These are phyloP conservation scores for Leptinotarsa defecta DNA, from an alignment of 1,140 invertebrate species.

Conservation along the genomic window DNA sequence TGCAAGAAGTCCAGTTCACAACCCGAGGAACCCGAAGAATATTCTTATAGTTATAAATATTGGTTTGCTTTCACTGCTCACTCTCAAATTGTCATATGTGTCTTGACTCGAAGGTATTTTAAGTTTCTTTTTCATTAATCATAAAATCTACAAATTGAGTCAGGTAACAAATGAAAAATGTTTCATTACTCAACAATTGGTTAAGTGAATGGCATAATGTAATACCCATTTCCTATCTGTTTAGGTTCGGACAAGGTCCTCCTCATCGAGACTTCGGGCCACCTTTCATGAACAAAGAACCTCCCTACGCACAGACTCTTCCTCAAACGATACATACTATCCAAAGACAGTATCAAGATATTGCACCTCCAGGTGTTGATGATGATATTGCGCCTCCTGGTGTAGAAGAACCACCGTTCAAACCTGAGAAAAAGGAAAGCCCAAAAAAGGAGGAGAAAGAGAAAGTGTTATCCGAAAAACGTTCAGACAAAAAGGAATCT, in stretches of 20 bases:
- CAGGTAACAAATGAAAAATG: background rate
- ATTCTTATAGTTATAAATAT: background rate
- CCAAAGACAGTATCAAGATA: slow-evolving; percentile 47
- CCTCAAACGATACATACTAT: slow-evolving; percentile 34
- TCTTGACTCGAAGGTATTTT: background rate
- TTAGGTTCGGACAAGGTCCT: slow-evolving; percentile 39
- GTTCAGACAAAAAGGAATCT: slow-evolving; percentile 35
- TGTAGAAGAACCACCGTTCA: slow-evolving; percentile 44
- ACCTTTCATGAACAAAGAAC: slow-evolving; percentile 35
- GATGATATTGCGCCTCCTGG: slow-evolving; percentile 52
- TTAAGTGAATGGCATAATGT: background rate
- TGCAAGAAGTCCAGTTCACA: too few relatives aligned
- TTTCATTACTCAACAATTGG: background rate
- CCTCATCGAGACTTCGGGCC: slow-evolving; percentile 39
- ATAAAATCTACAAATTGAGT: background rate
- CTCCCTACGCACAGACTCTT: slow-evolving; percentile 29
- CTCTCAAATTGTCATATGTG: background rate
- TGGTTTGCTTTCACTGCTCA: background rate
- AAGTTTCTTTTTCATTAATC: background rate
- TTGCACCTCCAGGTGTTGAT: slow-evolving; percentile 52
- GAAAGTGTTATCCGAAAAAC: slow-evolving; percentile 20
- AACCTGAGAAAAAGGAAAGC: slow-evolving; percentile 27
- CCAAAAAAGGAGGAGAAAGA: slow-evolving; percentile 31
- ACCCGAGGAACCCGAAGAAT: background rate
- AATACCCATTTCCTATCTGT: slow-evolving; percentile 34